Evolutionary conservation across 2,797 vertebrate genomes (phyloP).

Genomic region (Propithecus deckenii): DNA sequence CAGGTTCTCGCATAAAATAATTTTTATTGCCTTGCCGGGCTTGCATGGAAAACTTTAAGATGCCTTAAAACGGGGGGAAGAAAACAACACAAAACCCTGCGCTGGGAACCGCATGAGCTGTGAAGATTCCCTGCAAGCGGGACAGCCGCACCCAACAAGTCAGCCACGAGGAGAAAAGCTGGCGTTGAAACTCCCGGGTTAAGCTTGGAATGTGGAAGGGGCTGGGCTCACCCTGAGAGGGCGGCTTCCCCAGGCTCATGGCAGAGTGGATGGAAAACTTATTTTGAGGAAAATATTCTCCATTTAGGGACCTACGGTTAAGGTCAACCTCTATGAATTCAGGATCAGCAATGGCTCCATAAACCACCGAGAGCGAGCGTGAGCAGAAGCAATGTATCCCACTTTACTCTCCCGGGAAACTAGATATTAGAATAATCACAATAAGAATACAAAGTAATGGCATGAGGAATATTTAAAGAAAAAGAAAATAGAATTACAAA

Average conservation of each 20-base stretch:
- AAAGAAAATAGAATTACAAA: not conserved
- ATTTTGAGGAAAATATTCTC: not conserved
- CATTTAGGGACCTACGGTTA: not conserved
- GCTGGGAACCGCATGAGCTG: not conserved
- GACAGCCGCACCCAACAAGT: rapidly evolving
- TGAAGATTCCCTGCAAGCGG: not conserved
- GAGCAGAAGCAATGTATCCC: not conserved
- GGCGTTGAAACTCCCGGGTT: no score
- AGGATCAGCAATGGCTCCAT: no score
- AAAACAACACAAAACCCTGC: not conserved
- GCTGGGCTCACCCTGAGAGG: no score
- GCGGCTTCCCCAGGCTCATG: not conserved
- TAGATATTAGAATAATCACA: not conserved
- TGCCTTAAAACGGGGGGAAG: not conserved
- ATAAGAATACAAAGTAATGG: rapidly evolving
- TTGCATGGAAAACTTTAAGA: not conserved
- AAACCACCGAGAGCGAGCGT: rapidly evolving
- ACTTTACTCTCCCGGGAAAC: not conserved
- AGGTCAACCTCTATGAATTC: not conserved
- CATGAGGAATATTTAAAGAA: not conserved
- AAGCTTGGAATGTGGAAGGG: no score
- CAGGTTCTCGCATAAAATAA: not conserved
- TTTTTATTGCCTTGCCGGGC: not conserved
- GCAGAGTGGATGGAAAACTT: not conserved
- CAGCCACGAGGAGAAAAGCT: not conserved